phyloP scores from a whole-genome alignment of 1,140 invertebrate species.

The Heliconius nattereri region DNA sequence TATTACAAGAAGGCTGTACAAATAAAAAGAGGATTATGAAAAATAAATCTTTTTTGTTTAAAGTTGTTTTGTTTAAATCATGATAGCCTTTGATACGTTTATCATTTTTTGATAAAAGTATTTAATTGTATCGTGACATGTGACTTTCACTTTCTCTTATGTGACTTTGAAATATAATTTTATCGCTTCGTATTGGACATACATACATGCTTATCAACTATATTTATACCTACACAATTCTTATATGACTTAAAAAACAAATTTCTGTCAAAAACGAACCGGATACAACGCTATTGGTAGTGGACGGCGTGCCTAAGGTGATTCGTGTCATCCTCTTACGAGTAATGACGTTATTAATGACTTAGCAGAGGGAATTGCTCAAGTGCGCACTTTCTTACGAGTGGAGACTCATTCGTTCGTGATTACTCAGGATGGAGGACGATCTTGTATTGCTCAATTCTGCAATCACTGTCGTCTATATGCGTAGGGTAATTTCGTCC shows the following conservation, averaged over 20 bases:
- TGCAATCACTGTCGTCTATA: conserved; percentile 10
- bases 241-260: neutral
- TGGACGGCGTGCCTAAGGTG: conserved; percentile 27
- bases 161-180: conserved; percentile 18
- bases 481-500: neutral
- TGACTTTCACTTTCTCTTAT: conserved; percentile 30
- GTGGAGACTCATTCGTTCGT: conserved; percentile 24
- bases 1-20: neutral
- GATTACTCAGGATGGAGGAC: conserved; percentile 20
- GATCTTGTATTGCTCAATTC: conserved; percentile 25
- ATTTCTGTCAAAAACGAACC: conserved; percentile 4
- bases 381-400: conserved; percentile 41
- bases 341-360: conserved; percentile 43
- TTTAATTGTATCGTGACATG: conserved; percentile 21
- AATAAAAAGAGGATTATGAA: neutral
- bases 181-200: conserved; percentile 3
- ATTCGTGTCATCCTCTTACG: conserved; percentile 38
- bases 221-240: neutral
- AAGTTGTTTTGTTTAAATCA: neutral
- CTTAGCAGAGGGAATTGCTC: conserved; percentile 37
- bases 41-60: neutral
- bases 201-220: conserved; percentile 10
- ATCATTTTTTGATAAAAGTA: conserved; percentile 35
- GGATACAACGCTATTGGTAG: conserved; percentile 3
- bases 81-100: conserved; percentile 33